phyloP scores from a whole-genome alignment of 2,888 invertebrate species.

The Mermis nigrescens region DNA sequence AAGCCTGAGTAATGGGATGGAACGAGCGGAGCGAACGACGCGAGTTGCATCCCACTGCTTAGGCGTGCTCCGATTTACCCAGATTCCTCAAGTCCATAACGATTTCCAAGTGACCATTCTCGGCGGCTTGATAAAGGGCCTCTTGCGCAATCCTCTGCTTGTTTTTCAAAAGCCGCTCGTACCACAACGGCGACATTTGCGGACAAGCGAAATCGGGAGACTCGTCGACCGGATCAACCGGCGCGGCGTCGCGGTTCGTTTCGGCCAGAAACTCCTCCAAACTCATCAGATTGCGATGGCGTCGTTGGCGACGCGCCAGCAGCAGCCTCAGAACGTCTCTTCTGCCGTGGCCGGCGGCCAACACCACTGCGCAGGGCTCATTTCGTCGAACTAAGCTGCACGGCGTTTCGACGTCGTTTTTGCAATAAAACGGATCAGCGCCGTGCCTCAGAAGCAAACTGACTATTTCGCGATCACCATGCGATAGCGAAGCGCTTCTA shows the following conservation, averaged over 20 bases:
- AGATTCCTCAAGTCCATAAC: constrained; percentile 65
- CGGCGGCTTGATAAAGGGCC: constrained; percentile 81
- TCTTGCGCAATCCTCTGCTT: constrained; percentile 69
- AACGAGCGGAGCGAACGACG: too few species aligned
- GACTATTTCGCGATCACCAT: constrained; percentile 49
- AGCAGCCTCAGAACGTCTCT: constrained; percentile 55
- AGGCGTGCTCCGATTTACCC: constrained; percentile 30
- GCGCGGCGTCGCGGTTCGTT: constrained; percentile 36
- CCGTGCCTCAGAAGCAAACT: constrained; percentile 59
- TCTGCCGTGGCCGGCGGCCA: constrained; percentile 71
- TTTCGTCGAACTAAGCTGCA: constrained; percentile 59
- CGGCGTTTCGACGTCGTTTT: constrained; percentile 47
- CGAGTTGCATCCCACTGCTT: neutral
- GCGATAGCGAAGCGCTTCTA: too few species aligned
- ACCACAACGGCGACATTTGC: constrained; percentile 10
- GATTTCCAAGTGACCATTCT: constrained; percentile 71
- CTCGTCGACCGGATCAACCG: neutral
- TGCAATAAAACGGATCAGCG: constrained; percentile 52
- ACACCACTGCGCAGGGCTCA: constrained; percentile 67
- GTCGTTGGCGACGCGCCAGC: constrained; percentile 44
- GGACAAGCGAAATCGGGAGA: neutral
- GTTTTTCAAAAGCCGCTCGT: constrained; percentile 45
- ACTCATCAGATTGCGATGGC: constrained; percentile 39
- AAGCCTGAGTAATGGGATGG: too few species aligned
- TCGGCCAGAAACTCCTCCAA: constrained; percentile 73